Evolutionary conservation across 2,113 vertebrate genomes (phyloP).

Genomic region (Albula glossodonta): DNA sequence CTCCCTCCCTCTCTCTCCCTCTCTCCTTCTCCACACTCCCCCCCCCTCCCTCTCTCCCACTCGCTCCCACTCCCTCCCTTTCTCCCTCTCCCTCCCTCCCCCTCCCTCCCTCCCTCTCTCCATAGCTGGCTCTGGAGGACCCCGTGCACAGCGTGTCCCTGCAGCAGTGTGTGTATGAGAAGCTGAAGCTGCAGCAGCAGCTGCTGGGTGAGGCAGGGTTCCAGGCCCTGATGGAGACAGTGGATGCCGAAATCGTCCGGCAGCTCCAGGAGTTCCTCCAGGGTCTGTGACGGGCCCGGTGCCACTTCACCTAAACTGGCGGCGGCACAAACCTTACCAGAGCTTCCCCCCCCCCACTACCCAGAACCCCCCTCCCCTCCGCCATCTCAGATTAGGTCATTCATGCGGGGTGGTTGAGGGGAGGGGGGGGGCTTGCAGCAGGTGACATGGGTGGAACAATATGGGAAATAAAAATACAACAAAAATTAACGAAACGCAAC

Average conservation of each 20-base stretch:
- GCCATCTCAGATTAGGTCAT: neutral
- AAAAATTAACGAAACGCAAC: no score
- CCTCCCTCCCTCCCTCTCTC: neutral
- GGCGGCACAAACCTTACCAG: conserved; percentile 61
- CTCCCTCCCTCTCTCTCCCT: neutral
- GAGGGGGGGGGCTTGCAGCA: conserved; percentile 1
- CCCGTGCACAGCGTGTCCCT: conserved; percentile 91
- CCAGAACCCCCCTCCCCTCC: conserved; percentile 48
- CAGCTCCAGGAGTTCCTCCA: conserved; percentile 94
- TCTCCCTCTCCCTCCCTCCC: neutral
- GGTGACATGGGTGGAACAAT: neutral
- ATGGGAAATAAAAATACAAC: no score
- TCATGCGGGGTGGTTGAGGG: conserved; percentile 30
- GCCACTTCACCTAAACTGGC: conserved; percentile 31
- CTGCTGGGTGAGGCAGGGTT: conserved; percentile 87
- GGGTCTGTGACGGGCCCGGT: conserved; percentile 72
- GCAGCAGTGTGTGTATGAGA: conserved; percentile 93
- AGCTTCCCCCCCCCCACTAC: conserved; percentile 60
- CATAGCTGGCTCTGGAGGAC: conserved; percentile 85
- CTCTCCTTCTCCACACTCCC: neutral
- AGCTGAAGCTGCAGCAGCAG: conserved; percentile 92
- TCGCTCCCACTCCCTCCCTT: neutral
- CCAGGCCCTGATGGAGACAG: conserved; percentile 90
- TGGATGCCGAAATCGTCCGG: conserved; percentile 91
- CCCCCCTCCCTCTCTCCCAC: neutral